Evolutionary conservation across 2,113 vertebrate genomes (phyloP).

Genomic region (Sylvilagus bachmani): DNA sequence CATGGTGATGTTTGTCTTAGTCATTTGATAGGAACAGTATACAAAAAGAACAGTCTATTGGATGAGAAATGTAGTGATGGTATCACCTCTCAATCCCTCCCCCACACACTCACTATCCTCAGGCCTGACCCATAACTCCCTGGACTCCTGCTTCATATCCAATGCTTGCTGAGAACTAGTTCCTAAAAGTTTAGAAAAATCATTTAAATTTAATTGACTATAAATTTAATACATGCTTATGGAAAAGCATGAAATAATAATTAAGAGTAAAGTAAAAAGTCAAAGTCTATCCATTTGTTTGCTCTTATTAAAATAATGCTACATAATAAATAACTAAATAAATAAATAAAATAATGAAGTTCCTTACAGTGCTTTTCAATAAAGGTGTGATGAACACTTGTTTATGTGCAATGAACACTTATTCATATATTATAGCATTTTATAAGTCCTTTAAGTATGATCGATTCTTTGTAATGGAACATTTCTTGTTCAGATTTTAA

Average conservation of each 20-base stretch:
- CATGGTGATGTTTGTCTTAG: not conserved
- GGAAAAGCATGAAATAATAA: constrained; percentile 31
- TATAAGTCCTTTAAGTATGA: not conserved
- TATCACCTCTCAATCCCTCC: not conserved
- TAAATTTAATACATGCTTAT: constrained; percentile 12
- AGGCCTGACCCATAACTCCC: not conserved
- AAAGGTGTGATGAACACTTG: not conserved
- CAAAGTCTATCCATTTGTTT: not conserved
- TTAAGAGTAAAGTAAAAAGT: constrained; percentile 21
- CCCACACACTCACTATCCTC: not conserved
- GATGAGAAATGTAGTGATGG: not conserved
- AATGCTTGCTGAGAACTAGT: constrained; percentile 9
- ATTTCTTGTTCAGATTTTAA: constrained; percentile 41
- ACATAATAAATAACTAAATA: too few species aligned
- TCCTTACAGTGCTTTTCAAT: not conserved
- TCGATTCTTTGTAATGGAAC: constrained; percentile 18
- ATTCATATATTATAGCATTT: not conserved
- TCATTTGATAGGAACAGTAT: not conserved
- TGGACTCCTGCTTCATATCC: constrained; percentile 17
- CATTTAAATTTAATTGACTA: not conserved
- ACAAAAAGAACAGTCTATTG: too few species aligned
- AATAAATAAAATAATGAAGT: too few species aligned
- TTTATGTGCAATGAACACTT: constrained; percentile 2
- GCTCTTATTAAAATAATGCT: not conserved
- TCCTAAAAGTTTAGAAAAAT: constrained; percentile 45